phyloP scores from a whole-genome alignment of 2,888 invertebrate species.

The Camponotus fellah region DNA sequence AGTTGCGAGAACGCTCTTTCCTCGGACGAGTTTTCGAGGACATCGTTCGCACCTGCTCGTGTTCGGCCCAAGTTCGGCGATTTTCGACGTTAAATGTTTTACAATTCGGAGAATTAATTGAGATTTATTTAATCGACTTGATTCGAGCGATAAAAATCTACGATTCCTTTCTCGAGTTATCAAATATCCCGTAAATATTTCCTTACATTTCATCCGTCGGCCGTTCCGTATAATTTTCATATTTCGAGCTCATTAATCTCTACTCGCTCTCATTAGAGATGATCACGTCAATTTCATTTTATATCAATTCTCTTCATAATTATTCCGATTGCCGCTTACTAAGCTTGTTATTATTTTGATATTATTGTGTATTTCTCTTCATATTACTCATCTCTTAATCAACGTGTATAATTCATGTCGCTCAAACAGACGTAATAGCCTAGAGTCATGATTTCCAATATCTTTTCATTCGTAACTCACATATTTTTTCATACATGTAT shows the following conservation, averaged over 20 bases:
- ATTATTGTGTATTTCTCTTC: constrained; percentile 30
- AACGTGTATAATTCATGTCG: constrained; percentile 2
- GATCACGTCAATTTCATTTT: constrained; percentile 30
- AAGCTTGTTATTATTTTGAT: constrained; percentile 45
- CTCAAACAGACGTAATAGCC: background rate
- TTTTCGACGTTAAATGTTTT: constrained; percentile 8
- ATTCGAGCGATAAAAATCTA: too few relatives aligned
- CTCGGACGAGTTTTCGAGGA: background rate
- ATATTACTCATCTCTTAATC: constrained; percentile 33
- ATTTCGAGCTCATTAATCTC: constrained; percentile 42
- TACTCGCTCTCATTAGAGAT: constrained; percentile 28
- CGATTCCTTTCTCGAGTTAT: background rate
- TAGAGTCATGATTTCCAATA: constrained; percentile 18
- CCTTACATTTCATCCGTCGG: background rate
- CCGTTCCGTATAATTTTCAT: constrained; percentile 2
- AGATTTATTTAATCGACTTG: background rate
- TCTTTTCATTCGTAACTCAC: background rate
- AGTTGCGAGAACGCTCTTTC: background rate
- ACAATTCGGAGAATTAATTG: background rate
- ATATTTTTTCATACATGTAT: background rate
- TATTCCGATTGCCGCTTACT: constrained; percentile 43
- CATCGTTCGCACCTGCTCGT: too few relatives aligned
- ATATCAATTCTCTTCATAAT: constrained; percentile 11
- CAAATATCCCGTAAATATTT: background rate
- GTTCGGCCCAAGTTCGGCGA: background rate